Base-by-base conservation (phyloP, 2,797 vertebrate genomes). In the Salarias fasciatus region DNA sequence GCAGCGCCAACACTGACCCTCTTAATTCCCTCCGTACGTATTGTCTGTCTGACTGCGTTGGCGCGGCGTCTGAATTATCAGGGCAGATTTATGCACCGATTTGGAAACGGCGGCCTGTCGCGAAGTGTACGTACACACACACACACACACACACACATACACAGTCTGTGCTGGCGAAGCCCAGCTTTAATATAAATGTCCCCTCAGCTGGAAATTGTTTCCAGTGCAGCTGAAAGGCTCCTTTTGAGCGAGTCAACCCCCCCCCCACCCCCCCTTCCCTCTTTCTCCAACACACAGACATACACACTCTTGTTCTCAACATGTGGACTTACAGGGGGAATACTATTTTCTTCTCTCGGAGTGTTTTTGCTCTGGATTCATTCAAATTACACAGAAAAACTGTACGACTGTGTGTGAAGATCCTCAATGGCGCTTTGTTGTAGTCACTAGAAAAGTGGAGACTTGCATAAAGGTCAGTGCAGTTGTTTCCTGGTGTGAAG, bases 191-290 rank as follows among this genome's bases (percentile, higher is more conserved):
- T 81, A 86, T 83, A 83, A 88, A 89, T 72, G 83, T 84, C 86
- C 79, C 77, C 77, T 89, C 85, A 72, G 82, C 79, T 91, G 85
- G 83, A 92, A 92, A 91, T 90, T 90, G 90, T 88, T 89, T 90
- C 86, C 87, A 86, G 77, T 53, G 72, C 77, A 79, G 86, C 89
- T 91, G 82, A 91, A 92, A 91, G 88, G 79, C 66, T 77, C 66
- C 83, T 88, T 84, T 90, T 85, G 83, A 90, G 80, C 72, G 52
- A 73, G 80, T 86, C 80, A 83, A 83, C 68, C 63, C 69, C 53
- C 51, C 42, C 29, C 50, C 45, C 58, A 64, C 53, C 77, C 38
- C 33, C 53, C 63, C 63, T 40, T 36, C 57, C 35, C 61, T 58
- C 55, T 28, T 63, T 60, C 41, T 36, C 57, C 35, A 55, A 60